Evolutionary conservation across 2,797 vertebrate species (phyloP), one percentile per base, ranked within the genome.

Genomic region (Phataginus tetradactyla): DNA sequence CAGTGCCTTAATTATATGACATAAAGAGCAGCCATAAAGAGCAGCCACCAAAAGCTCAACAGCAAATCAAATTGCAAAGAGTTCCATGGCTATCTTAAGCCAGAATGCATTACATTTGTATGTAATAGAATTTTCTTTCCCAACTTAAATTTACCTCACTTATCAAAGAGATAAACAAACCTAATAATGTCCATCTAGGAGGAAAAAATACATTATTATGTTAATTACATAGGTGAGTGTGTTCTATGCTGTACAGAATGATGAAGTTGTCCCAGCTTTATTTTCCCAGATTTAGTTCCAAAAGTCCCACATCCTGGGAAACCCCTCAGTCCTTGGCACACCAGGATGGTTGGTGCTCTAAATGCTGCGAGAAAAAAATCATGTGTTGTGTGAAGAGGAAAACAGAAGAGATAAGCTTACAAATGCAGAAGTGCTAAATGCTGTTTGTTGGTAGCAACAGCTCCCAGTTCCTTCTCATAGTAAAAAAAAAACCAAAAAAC

Each of bases 371-470:
- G 78, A 57, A 94, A 95, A 95, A 95, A 95, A 53, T 20, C 1
- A 29, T 49, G n/a, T 34, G n/a, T 17, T 34, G 8, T 45, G 3
- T 77, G 74, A 94, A 71, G 55, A 74, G 18, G 45, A 75, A 92
- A 80, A 86, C 61, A 91, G 72, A 78, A 95, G 51, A 80, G 42
- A 68, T 72, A 92, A 39, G n/a, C 74, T 64, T 80, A 90, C 78
- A 96, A 98, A 95, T 96, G 96, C 90, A 96, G 97, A 97, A 97
- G 95, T 93, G 45, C 66, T 79, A 90, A 93, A 90, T 75, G 63
- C 45, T 66, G n/a, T 81, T 49, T 66, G 49, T 96, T 80, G 91
- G 90, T 59, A 91, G 94, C 81, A 93, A 93, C 34, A 77, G 69
- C 53, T 95, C 68, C 95, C 49, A 95, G 96, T 97, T 97, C 96